A percentile compares a stretch with the other conserved stretches of the same genome.
Evolutionary conservation across 2,113 vertebrate genomes (phyloP).

Genomic region (rat (Rattus norvegicus)): DNA sequence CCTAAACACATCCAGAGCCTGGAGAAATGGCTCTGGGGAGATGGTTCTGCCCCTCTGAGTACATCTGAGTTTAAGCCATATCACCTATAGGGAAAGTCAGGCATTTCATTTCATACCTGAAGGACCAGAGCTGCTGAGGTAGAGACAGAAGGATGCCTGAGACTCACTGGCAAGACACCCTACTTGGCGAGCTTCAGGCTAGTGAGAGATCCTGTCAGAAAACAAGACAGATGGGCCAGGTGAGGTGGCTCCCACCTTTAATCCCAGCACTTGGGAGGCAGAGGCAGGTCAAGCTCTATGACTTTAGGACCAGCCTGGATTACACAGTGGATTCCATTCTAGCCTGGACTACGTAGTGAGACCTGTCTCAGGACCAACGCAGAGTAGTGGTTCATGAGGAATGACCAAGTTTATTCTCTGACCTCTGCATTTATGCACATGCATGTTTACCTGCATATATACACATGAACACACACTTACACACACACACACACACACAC

Average conservation of each 20-base stretch:
- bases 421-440: accelerated
- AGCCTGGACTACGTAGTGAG: background rate
- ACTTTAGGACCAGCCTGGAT: background rate
- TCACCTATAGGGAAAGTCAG: background rate
- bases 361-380: background rate
- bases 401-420: no score
- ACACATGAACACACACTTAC: no score
- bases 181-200: background rate
- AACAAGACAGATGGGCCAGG: background rate
- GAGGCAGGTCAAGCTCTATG: background rate
- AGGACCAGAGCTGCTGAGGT: background rate
- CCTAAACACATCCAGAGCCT: background rate
- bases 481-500: no score
- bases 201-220: background rate
- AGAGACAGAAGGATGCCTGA: background rate
- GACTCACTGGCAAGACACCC: no score
- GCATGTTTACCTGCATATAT: background rate
- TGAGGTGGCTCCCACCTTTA: background rate
- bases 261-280: background rate
- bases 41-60: background rate
- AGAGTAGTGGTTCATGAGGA: background rate
- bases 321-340: background rate
- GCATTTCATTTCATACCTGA: no score
- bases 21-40: background rate
- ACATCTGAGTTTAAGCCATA: background rate